These are phyloP conservation scores for Stratiomys singularior DNA, from an alignment of 2,888 invertebrate species.

Conservation along the genomic window DNA sequence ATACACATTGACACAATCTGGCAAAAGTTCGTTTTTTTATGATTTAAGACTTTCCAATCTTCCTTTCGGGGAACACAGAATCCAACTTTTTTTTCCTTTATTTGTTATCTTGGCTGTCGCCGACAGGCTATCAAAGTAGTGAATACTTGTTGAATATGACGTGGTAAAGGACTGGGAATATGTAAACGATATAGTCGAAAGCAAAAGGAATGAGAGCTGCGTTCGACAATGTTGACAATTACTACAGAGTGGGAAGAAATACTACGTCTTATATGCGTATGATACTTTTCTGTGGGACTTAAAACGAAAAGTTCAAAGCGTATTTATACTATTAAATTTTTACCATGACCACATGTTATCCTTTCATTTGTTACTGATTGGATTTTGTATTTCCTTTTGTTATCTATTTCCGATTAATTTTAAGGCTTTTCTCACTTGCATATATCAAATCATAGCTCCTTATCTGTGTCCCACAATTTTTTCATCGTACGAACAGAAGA, in stretches of 20 bases:
- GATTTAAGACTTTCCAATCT: conserved; percentile 11
- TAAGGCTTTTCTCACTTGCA: not conserved
- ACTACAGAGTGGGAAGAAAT: not conserved
- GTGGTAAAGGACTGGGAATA: not conserved
- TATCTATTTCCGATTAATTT: not conserved
- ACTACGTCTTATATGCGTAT: not conserved
- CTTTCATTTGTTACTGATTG: not conserved
- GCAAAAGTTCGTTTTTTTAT: not conserved
- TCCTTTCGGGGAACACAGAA: not conserved
- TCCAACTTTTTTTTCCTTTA: conserved; percentile 4
- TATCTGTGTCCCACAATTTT: too few species aligned
- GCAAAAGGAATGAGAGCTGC: too few species aligned
- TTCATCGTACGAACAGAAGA: too few species aligned
- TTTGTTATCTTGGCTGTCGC: not conserved
- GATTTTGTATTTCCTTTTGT: too few species aligned
- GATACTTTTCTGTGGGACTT: not conserved
- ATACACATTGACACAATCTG: not conserved
- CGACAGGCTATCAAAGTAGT: not conserved
- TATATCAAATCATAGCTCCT: not conserved
- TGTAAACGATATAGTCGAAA: too few species aligned
- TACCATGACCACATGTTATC: not conserved
- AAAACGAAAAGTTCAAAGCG: not conserved
- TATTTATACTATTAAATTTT: not conserved
- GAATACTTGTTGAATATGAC: conserved; percentile 38
- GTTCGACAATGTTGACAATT: not conserved